phyloP scores from a whole-genome alignment of 1,140 invertebrate species.

The Leptinotarsa undecemlineata region DNA sequence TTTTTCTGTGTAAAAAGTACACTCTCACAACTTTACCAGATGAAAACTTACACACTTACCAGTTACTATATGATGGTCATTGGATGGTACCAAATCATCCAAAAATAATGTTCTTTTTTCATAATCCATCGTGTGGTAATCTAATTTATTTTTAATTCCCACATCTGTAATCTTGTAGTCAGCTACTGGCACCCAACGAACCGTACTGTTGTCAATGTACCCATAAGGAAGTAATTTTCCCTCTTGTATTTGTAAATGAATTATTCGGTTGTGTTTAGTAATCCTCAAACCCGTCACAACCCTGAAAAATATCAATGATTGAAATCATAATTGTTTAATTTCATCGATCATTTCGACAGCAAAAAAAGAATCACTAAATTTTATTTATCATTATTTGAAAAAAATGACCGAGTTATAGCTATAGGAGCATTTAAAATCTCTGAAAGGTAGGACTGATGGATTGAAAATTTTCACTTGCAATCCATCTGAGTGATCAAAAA shows the following conservation, averaged over 20 bases:
- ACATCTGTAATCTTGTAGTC: conserved; percentile 60
- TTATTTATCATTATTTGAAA: too few relatives aligned
- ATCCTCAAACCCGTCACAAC: conserved; percentile 77
- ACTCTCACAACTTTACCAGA: too few relatives aligned
- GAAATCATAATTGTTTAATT: too few relatives aligned
- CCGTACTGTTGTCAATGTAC: conserved; percentile 61
- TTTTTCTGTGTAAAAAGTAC: too few relatives aligned
- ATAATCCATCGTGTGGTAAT: conserved; percentile 74
- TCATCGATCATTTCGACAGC: too few relatives aligned
- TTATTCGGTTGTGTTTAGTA: conserved; percentile 69
- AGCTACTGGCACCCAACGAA: conserved; percentile 69
- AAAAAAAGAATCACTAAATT: too few relatives aligned
- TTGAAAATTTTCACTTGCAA: too few relatives aligned
- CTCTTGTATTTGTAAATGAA: conserved; percentile 79
- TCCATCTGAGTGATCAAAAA: too few relatives aligned
- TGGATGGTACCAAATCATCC: conserved; percentile 68
- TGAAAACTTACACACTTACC: conserved; percentile 54
- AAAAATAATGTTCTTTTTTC: conserved; percentile 75
- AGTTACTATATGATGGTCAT: conserved; percentile 63
- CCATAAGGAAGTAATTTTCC: conserved; percentile 68
- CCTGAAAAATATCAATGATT: conserved; percentile 54
- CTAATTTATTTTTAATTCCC: conserved; percentile 59
- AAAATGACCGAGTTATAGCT: too few relatives aligned
- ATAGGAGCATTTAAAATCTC: too few relatives aligned
- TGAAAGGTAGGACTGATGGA: too few relatives aligned